Evolutionary conservation across 2,797 vertebrate genomes (phyloP).

Genomic region (Pelobates cultripes): DNA sequence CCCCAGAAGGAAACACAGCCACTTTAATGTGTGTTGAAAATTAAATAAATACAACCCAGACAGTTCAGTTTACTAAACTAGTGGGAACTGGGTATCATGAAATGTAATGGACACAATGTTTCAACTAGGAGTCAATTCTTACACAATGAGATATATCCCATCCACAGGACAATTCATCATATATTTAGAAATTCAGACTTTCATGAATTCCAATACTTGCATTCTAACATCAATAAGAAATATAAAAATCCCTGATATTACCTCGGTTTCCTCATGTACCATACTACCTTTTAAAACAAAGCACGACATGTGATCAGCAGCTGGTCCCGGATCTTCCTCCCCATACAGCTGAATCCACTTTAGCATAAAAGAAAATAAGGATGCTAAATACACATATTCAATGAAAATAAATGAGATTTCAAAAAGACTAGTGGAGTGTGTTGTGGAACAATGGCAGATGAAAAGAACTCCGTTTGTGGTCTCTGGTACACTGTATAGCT

Average conservation of each 20-base stretch:
- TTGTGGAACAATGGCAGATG: neutral
- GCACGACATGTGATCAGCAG: constrained; percentile 94
- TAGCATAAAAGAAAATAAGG: constrained; percentile 99
- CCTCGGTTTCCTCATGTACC: constrained; percentile 84
- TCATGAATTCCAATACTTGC: neutral
- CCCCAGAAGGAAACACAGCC: too few relatives aligned
- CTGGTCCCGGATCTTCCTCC: constrained; percentile 96
- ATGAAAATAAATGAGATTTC: constrained; percentile 85
- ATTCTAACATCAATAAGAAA: constrained; percentile 46
- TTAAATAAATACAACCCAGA: too few relatives aligned
- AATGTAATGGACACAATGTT: too few relatives aligned
- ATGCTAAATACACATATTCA: constrained; percentile 95
- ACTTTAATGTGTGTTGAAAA: too few relatives aligned
- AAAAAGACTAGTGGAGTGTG: constrained; percentile 82
- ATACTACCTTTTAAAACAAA: constrained; percentile 99
- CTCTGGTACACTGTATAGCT: too few relatives aligned
- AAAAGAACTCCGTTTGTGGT: neutral
- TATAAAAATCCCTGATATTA: constrained; percentile 77
- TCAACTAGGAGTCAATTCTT: neutral
- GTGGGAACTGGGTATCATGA: too few relatives aligned
- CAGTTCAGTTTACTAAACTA: too few relatives aligned
- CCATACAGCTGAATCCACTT: constrained; percentile 98
- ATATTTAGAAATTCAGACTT: too few relatives aligned
- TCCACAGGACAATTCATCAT: too few relatives aligned
- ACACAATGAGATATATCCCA: neutral